phyloP scores from a whole-genome alignment of 2,797 vertebrate species.

The Coendou prehensilis region DNA sequence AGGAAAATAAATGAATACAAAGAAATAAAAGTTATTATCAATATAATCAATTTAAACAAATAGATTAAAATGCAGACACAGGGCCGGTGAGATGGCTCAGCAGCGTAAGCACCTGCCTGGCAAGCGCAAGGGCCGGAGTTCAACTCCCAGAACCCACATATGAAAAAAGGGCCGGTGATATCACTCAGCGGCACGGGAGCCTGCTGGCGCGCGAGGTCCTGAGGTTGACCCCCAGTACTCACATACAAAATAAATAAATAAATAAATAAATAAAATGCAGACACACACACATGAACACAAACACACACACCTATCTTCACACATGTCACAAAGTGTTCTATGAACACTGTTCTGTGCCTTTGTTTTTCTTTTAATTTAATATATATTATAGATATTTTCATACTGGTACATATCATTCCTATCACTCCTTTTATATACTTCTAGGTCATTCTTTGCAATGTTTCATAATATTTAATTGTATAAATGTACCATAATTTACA shows the following conservation, averaged over 20 bases:
- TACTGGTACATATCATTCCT: neutral
- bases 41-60: neutral
- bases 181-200: too few relatives aligned
- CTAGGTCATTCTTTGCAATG: neutral
- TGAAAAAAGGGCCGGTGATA: too few relatives aligned
- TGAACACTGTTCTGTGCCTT: neutral
- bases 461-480: neutral
- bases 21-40: neutral
- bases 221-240: too few relatives aligned
- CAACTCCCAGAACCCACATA: too few relatives aligned
- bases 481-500: neutral
- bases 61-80: neutral
- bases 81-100: too few relatives aligned
- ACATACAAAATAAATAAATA: neutral
- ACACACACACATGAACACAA: neutral
- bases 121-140: too few relatives aligned
- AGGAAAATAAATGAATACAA: slow-evolving; percentile 29
- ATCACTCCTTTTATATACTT: neutral
- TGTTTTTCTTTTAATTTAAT: neutral
- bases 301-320: neutral
- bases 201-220: too few relatives aligned
- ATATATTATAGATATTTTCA: neutral
- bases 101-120: too few relatives aligned
- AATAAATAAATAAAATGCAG: neutral
- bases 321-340: neutral